These are phyloP conservation scores for Sebastes taczanowskii DNA, from an alignment of 2,797 vertebrate genomes.

Conservation along the genomic window DNA sequence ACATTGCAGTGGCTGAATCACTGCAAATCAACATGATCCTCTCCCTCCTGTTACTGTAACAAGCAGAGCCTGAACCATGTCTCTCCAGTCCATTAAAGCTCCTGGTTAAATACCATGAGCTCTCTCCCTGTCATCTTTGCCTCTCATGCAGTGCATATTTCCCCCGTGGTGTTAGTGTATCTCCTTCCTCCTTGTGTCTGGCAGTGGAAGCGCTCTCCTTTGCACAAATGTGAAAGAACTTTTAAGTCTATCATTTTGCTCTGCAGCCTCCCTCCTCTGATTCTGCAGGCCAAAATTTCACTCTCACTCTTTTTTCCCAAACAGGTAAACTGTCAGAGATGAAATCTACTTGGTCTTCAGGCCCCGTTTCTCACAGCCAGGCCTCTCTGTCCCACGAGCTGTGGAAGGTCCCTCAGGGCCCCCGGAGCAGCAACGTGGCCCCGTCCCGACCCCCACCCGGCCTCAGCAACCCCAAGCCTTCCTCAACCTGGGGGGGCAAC, in stretches of 20 bases:
- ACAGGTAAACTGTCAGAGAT: slow-evolving; percentile 96
- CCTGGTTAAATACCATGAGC: slow-evolving; percentile 21
- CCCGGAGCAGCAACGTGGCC: slow-evolving; percentile 88
- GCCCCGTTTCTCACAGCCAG: slow-evolving; percentile 94
- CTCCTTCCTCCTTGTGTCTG: slow-evolving; percentile 32
- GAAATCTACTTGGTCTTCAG: slow-evolving; percentile 96
- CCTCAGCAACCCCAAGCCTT: slow-evolving; percentile 93
- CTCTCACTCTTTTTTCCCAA: slow-evolving; percentile 7
- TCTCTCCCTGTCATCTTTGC: slow-evolving; percentile 20
- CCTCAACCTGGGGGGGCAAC: slow-evolving; percentile 96
- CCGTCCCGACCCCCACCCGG: slow-evolving; percentile 95
- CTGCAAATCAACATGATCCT: slow-evolving; percentile 40
- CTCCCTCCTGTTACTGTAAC: slow-evolving; percentile 29
- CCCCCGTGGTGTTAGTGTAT: slow-evolving; percentile 39
- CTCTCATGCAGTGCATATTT: slow-evolving; percentile 21
- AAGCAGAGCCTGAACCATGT: slow-evolving; percentile 23
- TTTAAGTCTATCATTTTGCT: background rate
- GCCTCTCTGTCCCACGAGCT: slow-evolving; percentile 95
- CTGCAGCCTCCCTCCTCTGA: slow-evolving; percentile 2
- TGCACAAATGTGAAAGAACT: background rate
- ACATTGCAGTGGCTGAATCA: slow-evolving; percentile 37
- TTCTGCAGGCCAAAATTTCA: slow-evolving; percentile 1
- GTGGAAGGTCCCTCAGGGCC: slow-evolving; percentile 93
- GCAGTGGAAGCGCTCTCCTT: slow-evolving; percentile 45
- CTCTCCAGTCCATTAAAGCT: slow-evolving; percentile 19